Conservation (phyloP, 2,797 vertebrate species). For the Lutjanus campechanus region DNA sequence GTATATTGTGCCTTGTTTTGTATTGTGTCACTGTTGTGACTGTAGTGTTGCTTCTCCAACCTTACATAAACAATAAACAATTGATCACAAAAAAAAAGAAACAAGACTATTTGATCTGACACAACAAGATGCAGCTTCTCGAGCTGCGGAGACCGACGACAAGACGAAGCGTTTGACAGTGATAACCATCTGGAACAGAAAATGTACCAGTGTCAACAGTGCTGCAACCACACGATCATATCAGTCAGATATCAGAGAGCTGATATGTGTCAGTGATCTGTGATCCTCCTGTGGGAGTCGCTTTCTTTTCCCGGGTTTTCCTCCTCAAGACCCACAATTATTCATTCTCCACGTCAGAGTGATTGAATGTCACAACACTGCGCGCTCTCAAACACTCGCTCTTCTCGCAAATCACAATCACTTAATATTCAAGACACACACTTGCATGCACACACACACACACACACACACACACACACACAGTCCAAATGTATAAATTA, state of each 20-base stretch:
- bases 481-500: background rate
- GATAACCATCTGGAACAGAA: conserved; percentile 69
- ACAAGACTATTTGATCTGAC: conserved; percentile 4
- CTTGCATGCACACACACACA: conserved; percentile 8
- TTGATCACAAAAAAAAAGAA: background rate
- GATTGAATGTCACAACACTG: conserved; percentile 80
- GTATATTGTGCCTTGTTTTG: too few species aligned
- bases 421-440: conserved; percentile 14
- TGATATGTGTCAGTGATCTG: conserved; percentile 74
- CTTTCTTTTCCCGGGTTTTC: conserved; percentile 31
- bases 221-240: conserved; percentile 64
- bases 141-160: conserved; percentile 4
- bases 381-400: conserved; percentile 46
- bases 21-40: too few species aligned
- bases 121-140: conserved; percentile 9
- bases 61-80: too few species aligned
- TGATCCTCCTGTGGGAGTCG: conserved; percentile 65
- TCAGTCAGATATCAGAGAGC: conserved; percentile 73
- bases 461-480: conserved; percentile 3
- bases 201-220: conserved; percentile 66
- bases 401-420: conserved; percentile 39
- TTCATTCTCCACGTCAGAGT: conserved; percentile 66
- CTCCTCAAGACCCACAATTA: conserved; percentile 70
- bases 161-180: conserved; percentile 23
- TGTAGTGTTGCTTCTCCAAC: too few species aligned